Evolutionary conservation across 2,888 invertebrate species (phyloP).

Genomic region (Trichopoda pennipes): DNA sequence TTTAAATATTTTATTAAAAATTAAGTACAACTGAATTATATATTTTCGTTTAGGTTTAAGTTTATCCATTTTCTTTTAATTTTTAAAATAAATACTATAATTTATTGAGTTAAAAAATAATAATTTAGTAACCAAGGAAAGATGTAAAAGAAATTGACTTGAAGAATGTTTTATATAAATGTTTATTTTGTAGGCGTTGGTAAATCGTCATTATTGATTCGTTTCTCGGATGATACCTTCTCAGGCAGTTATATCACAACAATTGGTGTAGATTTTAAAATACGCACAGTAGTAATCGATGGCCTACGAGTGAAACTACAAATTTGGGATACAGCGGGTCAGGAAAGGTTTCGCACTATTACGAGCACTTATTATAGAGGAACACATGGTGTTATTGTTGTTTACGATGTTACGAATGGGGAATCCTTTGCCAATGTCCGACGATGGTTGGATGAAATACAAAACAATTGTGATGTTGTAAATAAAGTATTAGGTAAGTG

Average conservation of each 20-base stretch:
- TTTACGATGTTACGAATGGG: constrained; percentile 99
- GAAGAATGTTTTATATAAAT: no score
- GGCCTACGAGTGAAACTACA: constrained; percentile 95
- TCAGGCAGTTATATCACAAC: constrained; percentile 99
- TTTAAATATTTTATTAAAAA: no score
- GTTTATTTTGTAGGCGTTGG: constrained; percentile 91
- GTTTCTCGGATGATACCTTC: constrained; percentile 99
- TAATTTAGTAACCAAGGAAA: no score
- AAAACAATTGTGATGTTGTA: constrained; percentile 99
- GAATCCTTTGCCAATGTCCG: constrained; percentile 99
- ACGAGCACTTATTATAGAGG: constrained; percentile 99
- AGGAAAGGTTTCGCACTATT: constrained; percentile 98
- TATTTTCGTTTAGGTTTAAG: no score
- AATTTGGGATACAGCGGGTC: constrained; percentile 99
- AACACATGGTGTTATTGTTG: constrained; percentile 99
- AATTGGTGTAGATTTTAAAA: constrained; percentile 99
- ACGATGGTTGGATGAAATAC: constrained; percentile 99
- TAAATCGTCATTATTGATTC: constrained; percentile 96
- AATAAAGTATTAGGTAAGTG: constrained; percentile 96
- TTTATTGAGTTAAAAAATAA: no score
- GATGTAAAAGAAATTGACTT: no score
- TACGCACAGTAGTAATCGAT: constrained; percentile 95
- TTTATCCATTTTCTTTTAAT: no score
- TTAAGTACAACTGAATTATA: no score
- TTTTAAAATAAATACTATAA: no score